phyloP scores from a whole-genome alignment of 2,113 vertebrate genomes.

The Mustelus asterias region DNA sequence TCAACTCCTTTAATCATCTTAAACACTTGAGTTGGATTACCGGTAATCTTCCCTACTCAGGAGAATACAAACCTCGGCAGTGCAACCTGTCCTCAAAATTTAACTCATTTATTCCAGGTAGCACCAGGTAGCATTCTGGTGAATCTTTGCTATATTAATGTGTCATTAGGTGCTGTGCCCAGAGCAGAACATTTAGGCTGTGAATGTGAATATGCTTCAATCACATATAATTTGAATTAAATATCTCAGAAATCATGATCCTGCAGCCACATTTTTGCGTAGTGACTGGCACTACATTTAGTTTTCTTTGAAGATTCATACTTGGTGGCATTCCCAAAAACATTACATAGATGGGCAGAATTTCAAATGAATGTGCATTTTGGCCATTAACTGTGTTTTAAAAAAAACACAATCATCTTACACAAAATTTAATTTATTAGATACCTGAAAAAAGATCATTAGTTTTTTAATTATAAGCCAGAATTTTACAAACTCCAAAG shows the following conservation, averaged over 20 bases:
- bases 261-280: neutral
- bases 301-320: neutral
- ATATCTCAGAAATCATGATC: neutral
- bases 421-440: neutral
- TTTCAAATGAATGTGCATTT: neutral
- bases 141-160: neutral
- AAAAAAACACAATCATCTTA: neutral
- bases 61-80: neutral
- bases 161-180: neutral
- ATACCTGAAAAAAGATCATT: neutral
- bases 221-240: constrained; percentile 3
- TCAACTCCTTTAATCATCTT: neutral
- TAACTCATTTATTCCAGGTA: neutral
- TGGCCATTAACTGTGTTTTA: neutral
- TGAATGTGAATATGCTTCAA: neutral
- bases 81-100: neutral
- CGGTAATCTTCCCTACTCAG: neutral
- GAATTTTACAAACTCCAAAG: neutral
- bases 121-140: neutral
- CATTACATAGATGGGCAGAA: neutral
- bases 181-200: neutral
- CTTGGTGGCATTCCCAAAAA: neutral
- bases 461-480: neutral
- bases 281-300: neutral
- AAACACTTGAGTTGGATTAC: neutral